Base-by-base conservation (phyloP, 2,797 vertebrate species). In the Novumbra hubbsi region DNA sequence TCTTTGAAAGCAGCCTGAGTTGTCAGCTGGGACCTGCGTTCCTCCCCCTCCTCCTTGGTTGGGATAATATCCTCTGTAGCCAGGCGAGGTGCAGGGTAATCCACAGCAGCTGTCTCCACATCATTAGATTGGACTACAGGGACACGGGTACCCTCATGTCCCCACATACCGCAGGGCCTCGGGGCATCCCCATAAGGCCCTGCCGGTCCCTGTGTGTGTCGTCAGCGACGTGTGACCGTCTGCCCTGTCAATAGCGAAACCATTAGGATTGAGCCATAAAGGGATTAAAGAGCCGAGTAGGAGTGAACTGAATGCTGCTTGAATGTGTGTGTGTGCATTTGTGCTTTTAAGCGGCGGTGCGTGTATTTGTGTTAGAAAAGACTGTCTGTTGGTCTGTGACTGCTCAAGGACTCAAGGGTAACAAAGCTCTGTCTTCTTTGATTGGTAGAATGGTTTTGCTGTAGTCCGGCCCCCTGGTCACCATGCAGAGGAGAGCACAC, bases 381-480 rank as follows among this genome's bases (percentile, higher is more conserved):
- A 62, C 72, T 76, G 52, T 30, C 72, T 76, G 52, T 30, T 11
- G 27, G 14, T 32, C 49, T 57, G 52, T 48, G 63, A 55, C 45
- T 16, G 70, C 9, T 64, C 50, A 52, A 52, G 16, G 50, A 17
- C 24, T 70, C 41, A 34, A 30, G 49, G 60, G 65, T 72, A 67
- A 72, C 70, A 12, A 63, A 16, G 52, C 52, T 64, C 50, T 64
- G 16, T 74, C 21, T 77, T 15, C 68, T 83, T 80, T 74, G n/a
- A 7, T 64, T 15, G 52, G 60, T 85, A 99, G 98, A 99, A 99
- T 0, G 96, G 97, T 67, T 99, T 99, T 81, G 97, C 97, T 73
- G 95, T 99, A 7, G 97, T 99, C 45, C 94, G 97, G 34, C 97
- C 97, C 49, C 97, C 97, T 0, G 97, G 97, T 86, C 97, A 99